Evolutionary conservation across 2,113 vertebrate species (phyloP), one percentile per base, ranked within the genome.

Genomic region (Cebus imitator): DNA sequence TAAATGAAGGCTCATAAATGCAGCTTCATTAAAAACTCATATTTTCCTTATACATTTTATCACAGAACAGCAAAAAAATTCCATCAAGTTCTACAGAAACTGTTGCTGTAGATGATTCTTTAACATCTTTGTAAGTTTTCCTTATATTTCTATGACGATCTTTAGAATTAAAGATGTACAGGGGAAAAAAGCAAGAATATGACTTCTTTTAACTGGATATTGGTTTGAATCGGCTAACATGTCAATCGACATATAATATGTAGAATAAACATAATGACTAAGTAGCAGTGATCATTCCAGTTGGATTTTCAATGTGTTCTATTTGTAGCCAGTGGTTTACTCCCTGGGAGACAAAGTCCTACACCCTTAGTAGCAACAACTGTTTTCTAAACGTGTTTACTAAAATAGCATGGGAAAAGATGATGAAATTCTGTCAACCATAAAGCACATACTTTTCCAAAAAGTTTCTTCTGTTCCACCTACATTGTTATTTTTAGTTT

Each of bases 401-500:
- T 88, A 91, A 93, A 48, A 93, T 14, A 97, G 17, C 66, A 58
- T 17, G 35, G n/a, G 80, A 30, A 75, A 80, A 90, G 40, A 90
- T 48, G 55, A 52, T 35, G 50, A 80, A 84, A 90, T 72, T n/a
- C 30, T 80, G 35, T 87, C 90, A 83, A 68, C 61, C 17, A 57
- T 52, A 88, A 68, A 87, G 48, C 35, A 55, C 27, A 76, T 25
- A 83, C 18, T 90, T 91, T 11, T 35, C 61, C 70, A 52, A 57
- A 93, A 79, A 14, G 27, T 30, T 57, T 87, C 80, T 48, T 91
- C n/a, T 80, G 48, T 52, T 75, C 57, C 32, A 89, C 16, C n/a
- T 76, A 89, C 32, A 87, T 7, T 83, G 16, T 40, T 68, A 90
- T 48, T 90, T 95, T 97, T 92, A 76, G 50, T 90, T 92, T 90